These are phyloP conservation scores for Ericerus pela DNA, from an alignment of 1,140 invertebrate species.

Conservation along the genomic window DNA sequence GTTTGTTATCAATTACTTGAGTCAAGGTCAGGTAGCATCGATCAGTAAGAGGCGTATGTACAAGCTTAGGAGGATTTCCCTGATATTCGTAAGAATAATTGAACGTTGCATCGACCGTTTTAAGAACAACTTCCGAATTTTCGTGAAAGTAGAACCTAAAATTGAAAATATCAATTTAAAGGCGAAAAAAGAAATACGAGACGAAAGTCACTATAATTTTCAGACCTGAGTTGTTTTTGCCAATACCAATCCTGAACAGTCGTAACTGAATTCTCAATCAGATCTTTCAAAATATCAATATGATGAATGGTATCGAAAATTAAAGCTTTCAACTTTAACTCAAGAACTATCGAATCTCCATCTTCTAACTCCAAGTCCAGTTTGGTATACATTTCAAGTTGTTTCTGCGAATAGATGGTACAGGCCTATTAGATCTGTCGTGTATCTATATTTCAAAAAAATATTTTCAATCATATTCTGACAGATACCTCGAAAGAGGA, in stretches of 20 bases:
- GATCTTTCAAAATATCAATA: constrained; percentile 58
- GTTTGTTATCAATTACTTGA: constrained; percentile 41
- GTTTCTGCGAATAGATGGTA: constrained; percentile 28
- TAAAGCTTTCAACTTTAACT: constrained; percentile 57
- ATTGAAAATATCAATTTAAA: constrained; percentile 16
- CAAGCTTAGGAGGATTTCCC: constrained; percentile 77
- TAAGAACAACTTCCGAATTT: constrained; percentile 41
- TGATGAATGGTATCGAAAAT: constrained; percentile 89
- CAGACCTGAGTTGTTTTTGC: constrained; percentile 83
- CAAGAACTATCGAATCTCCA: constrained; percentile 31
- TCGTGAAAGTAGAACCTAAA: constrained; percentile 40
- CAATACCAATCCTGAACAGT: constrained; percentile 70
- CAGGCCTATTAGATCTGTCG: background rate
- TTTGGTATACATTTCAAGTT: constrained; percentile 47
- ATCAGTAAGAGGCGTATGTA: constrained; percentile 84
- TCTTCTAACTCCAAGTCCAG: constrained; percentile 33
- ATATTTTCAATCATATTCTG: constrained; percentile 19
- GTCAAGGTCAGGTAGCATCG: constrained; percentile 91
- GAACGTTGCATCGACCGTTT: constrained; percentile 81
- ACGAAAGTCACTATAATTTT: background rate
- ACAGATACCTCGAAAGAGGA: constrained; percentile 28
- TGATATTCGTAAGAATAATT: constrained; percentile 96
- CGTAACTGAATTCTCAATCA: constrained; percentile 51
- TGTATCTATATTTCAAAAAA: constrained; percentile 23
- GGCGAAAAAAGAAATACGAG: background rate